These are phyloP conservation scores for Muricea muricata DNA, from an alignment of 92 coral and sea anemone genomes.

Conservation along the genomic window DNA sequence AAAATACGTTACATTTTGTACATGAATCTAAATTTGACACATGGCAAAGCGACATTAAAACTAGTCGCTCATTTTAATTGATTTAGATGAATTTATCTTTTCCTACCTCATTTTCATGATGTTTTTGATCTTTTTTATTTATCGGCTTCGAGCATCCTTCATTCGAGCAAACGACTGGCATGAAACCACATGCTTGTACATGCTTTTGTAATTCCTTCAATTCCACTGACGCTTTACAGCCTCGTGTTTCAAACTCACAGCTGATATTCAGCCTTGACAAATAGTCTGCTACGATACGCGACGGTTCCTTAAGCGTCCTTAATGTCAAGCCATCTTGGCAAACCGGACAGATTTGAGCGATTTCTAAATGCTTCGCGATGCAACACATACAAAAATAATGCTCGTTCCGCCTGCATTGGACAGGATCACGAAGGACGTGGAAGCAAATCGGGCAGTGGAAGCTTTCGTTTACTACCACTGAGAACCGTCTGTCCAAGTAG, in stretches of 20 bases:
- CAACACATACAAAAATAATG: constrained; percentile 5
- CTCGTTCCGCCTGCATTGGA: constrained; percentile 25
- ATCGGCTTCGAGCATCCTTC: constrained; percentile 8
- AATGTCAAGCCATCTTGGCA: not conserved
- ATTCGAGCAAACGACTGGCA: constrained; percentile 11
- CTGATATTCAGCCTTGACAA: not conserved
- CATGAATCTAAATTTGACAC: too few species aligned
- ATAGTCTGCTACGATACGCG: constrained; percentile 7
- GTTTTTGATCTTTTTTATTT: constrained; percentile 1
- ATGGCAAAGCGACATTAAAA: too few species aligned
- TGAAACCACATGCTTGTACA: not conserved
- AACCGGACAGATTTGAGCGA: constrained; percentile 19
- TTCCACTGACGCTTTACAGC: not conserved
- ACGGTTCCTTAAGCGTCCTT: constrained; percentile 17
- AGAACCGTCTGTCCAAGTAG: constrained; percentile 2
- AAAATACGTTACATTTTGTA: too few species aligned
- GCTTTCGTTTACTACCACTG: not conserved
- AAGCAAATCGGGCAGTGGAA: constrained; percentile 8
- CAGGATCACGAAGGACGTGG: constrained; percentile 3
- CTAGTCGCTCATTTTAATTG: too few species aligned
- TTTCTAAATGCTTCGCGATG: not conserved
- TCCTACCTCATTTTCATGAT: constrained; percentile 5
- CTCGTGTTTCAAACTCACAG: constrained; percentile 6
- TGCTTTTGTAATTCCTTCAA: not conserved
- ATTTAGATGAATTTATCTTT: too few species aligned